Conservation (phyloP, 1,140 invertebrate genomes). For the Scaptomyza hsui region DNA sequence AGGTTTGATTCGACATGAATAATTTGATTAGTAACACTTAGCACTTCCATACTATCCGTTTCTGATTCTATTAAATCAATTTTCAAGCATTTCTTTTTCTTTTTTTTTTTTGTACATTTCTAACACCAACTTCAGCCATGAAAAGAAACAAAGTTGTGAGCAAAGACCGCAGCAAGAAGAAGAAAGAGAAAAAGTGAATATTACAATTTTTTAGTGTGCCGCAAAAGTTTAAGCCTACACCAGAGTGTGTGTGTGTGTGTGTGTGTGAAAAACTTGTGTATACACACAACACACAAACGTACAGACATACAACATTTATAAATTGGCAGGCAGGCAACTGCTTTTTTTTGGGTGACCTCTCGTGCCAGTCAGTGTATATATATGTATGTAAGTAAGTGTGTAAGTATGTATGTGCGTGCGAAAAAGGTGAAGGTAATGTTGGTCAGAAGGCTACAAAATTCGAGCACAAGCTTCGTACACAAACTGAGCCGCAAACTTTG, state of each 20-base stretch:
- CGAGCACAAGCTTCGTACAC: conserved; percentile 55
- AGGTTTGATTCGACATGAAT: no score
- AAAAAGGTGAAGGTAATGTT: conserved; percentile 76
- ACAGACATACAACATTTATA: conserved; percentile 66
- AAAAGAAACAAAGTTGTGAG: conserved; percentile 57
- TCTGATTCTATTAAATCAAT: no score
- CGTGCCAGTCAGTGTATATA: conserved; percentile 50
- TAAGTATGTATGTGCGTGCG: conserved; percentile 35
- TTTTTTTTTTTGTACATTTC: neutral
- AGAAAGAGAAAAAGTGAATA: conserved; percentile 66
- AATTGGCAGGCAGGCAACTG: conserved; percentile 61
- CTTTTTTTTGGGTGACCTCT: conserved; percentile 64
- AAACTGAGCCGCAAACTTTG: conserved; percentile 74
- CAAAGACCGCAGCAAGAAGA: conserved; percentile 2
- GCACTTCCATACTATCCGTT: no score
- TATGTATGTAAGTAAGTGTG: neutral
- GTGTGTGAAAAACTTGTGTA: conserved; percentile 61
- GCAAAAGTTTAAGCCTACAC: conserved; percentile 53
- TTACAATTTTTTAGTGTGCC: conserved; percentile 69
- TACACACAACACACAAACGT: neutral
- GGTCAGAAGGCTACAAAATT: conserved; percentile 66
- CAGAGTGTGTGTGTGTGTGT: conserved; percentile 15
- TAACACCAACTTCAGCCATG: conserved; percentile 50
- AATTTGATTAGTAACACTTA: no score
- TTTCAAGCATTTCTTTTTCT: neutral